Base-by-base conservation (phyloP, 30 jellyfish, hydroid and myxozoan species). In the Aurelia coerulea region DNA sequence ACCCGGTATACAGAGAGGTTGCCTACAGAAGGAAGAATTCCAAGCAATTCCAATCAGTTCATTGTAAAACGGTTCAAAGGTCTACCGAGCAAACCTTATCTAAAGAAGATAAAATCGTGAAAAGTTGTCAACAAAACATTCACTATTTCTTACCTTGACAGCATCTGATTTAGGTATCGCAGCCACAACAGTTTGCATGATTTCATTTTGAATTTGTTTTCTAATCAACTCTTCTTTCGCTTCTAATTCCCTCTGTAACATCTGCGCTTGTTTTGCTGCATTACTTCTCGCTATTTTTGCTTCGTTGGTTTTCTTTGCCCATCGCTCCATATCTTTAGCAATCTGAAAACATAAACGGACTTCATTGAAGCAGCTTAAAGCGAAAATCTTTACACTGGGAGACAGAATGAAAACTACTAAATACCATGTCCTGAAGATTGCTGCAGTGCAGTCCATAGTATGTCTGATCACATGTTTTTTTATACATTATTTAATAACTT, bases 301-400 rank as follows among this genome's bases (percentile, higher is more conserved):
- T 46, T 80, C 91, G 79, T 94, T 94, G 90, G 86, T 88, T 75
- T 94, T 88, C 80, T 94, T 94, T 70, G 99, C 99, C 99, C 99
- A 94, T 34, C 99, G 84, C 64, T 94, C 97, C 99, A 94, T 94
- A 68, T 94, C 99, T 76, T 94, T 94, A 11, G 99, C 99, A 68
- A 94, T 94, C 99, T 94, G 65, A 29, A 51, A 16, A 8, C 17
- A n/a, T 73, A 23, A 32, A 2, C 51, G 10, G 9, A 39, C 9
- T 0, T 0, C 8, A 39, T 39, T 39, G 6, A 9, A 39, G 51
- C 6, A 6, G 8, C 4, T 39, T 2, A 39, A 2, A 39, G 51
- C 6, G 51, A 1, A 2, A 39, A 39, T 0, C 8, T 39, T 39
- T 39, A 39, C 51, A 9, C 4, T 39, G 51, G 51, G 6, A 6